These are phyloP conservation scores for Ochropleura plecta DNA, from an alignment of 2,888 invertebrate genomes.

Conservation along the genomic window DNA sequence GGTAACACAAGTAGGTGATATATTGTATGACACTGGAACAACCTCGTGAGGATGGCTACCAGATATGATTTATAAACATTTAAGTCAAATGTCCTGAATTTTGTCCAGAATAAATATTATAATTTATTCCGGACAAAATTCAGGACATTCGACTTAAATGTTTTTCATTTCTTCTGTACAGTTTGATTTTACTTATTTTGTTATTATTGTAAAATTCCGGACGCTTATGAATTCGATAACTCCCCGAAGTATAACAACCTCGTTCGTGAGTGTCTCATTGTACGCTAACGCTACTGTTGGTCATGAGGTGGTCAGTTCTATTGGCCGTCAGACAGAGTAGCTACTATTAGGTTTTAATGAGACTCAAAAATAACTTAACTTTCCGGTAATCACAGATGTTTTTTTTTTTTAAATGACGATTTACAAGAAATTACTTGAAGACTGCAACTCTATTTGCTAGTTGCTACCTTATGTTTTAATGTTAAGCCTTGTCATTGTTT, in stretches of 20 bases:
- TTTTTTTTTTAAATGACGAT: background rate
- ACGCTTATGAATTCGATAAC: no score
- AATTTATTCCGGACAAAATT: background rate
- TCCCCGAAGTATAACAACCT: no score
- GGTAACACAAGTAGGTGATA: background rate
- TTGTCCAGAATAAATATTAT: background rate
- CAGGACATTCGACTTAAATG: background rate
- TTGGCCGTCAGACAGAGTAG: background rate
- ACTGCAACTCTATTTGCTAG: background rate
- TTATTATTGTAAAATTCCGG: background rate
- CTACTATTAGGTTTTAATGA: background rate
- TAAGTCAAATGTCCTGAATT: no score
- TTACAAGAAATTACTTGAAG: background rate
- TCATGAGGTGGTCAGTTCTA: background rate
- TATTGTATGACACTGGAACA: background rate
- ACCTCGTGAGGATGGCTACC: background rate
- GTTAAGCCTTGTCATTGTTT: slow-evolving; percentile 1
- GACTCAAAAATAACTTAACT: background rate
- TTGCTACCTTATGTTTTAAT: background rate
- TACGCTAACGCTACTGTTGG: no score
- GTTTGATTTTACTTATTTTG: background rate
- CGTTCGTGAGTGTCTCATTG: no score
- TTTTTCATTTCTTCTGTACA: no score
- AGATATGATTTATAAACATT: no score
- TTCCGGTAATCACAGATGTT: background rate